phyloP scores from a whole-genome alignment of 2,797 vertebrate species.

The Catharus ustulatus region DNA sequence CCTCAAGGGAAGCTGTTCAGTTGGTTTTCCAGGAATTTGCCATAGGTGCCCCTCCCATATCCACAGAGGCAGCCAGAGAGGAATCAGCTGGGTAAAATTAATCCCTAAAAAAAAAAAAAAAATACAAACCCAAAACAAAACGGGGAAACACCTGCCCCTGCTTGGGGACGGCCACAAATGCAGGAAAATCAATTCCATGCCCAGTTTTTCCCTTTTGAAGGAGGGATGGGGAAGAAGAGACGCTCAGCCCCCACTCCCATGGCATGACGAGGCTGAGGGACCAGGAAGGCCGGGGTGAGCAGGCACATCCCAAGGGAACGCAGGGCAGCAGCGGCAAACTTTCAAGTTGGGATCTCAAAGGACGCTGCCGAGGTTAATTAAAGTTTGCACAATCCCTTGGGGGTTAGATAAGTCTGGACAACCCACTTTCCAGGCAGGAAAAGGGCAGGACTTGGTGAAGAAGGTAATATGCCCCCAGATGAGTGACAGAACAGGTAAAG shows the following conservation, averaged over 20 bases:
- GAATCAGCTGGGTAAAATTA: background rate
- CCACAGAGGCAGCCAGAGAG: background rate
- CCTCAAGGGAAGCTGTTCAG: background rate
- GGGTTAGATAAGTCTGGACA: background rate
- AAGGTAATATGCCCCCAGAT: background rate
- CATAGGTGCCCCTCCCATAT: background rate
- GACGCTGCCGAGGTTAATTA: background rate
- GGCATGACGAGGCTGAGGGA: background rate
- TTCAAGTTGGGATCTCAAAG: background rate
- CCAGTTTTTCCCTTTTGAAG: background rate
- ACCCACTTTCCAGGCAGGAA: background rate
- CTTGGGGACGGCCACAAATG: rapidly evolving
- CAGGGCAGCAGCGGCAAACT: background rate
- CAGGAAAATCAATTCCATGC: background rate
- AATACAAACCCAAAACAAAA: background rate
- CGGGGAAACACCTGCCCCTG: background rate
- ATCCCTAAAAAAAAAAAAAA: background rate
- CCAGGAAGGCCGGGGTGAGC: background rate
- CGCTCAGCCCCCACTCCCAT: rapidly evolving
- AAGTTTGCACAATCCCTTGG: background rate
- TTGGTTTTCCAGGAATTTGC: constrained; percentile 22
- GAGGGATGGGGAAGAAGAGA: background rate
- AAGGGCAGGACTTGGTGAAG: background rate
- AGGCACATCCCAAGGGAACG: background rate
- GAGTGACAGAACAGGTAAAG: background rate